A percentile compares a stretch with the other conserved stretches of the same genome.
phyloP scores from a whole-genome alignment of 2,888 invertebrate species.

The Hirtodrosophila alboralis region DNA sequence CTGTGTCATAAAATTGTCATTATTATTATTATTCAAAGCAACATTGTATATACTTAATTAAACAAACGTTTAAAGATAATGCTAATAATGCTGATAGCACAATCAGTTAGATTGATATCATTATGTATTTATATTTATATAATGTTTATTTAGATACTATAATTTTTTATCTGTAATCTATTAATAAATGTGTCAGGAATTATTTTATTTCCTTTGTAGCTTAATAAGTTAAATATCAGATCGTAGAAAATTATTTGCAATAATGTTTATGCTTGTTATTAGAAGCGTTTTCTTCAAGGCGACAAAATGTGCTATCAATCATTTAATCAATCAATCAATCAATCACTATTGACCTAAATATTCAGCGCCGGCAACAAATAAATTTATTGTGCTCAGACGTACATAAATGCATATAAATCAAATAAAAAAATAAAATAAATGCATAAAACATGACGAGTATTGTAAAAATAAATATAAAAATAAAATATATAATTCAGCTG shows the following conservation, averaged over 20 bases:
- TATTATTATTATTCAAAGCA: too few species aligned
- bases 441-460: slow-evolving; percentile 36
- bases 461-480: slow-evolving; percentile 14
- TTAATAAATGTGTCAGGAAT: slow-evolving; percentile 2
- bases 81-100: slow-evolving; percentile 13
- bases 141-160: too few species aligned
- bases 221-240: background rate
- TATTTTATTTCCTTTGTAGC: background rate
- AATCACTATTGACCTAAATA: slow-evolving; percentile 63
- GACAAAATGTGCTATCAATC: slow-evolving; percentile 29
- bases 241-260: background rate
- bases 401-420: slow-evolving; percentile 45
- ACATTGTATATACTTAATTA: slow-evolving; percentile 3
- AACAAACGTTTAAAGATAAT: slow-evolving; percentile 14
- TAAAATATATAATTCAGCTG: too few species aligned
- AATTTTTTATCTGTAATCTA: slow-evolving; percentile 19
- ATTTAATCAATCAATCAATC: slow-evolving; percentile 26
- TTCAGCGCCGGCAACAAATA: slow-evolving; percentile 29
- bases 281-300: slow-evolving; percentile 16
- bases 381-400: slow-evolving; percentile 27
- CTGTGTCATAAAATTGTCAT: slow-evolving; percentile 9
- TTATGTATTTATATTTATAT: background rate
- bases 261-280: too few species aligned
- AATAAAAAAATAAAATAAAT: slow-evolving; percentile 35
- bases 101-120: slow-evolving; percentile 18